Evolutionary conservation across 2,888 invertebrate genomes (phyloP).

Genomic region (Himalopsyche tibetana): DNA sequence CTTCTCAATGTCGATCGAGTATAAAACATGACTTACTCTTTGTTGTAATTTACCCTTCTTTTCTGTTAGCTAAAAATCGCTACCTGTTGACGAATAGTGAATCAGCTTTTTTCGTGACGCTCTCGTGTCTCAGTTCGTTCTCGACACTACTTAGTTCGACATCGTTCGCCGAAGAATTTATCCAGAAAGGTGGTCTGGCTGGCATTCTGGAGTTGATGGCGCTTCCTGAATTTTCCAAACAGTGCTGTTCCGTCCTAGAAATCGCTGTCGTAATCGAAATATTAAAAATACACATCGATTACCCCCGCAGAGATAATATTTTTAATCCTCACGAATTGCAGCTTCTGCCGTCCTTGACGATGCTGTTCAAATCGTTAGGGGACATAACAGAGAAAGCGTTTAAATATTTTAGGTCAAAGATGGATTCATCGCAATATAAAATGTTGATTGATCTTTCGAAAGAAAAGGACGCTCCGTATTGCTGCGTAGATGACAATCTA

Average conservation of each 20-base stretch:
- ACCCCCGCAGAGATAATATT: slow-evolving; percentile 39
- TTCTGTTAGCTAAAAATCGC: slow-evolving; percentile 76
- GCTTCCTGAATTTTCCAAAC: slow-evolving; percentile 77
- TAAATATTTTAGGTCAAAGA: slow-evolving; percentile 70
- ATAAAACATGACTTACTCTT: slow-evolving; percentile 79
- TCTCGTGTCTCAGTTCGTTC: slow-evolving; percentile 79
- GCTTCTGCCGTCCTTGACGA: slow-evolving; percentile 71
- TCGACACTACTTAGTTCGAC: slow-evolving; percentile 77
- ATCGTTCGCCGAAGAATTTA: slow-evolving; percentile 78
- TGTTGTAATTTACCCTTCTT: slow-evolving; percentile 79
- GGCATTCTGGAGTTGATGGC: slow-evolving; percentile 77
- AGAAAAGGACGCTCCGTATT: slow-evolving; percentile 66
- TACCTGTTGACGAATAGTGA: slow-evolving; percentile 74
- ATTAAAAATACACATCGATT: slow-evolving; percentile 73
- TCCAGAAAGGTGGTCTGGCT: slow-evolving; percentile 77
- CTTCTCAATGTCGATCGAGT: slow-evolving; percentile 76
- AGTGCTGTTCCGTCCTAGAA: slow-evolving; percentile 79
- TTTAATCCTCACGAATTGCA: slow-evolving; percentile 51
- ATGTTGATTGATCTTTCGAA: slow-evolving; percentile 70
- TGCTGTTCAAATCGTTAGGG: slow-evolving; percentile 72
- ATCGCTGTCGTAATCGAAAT: slow-evolving; percentile 79
- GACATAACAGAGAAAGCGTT: slow-evolving; percentile 72
- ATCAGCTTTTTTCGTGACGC: slow-evolving; percentile 77
- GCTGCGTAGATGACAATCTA: slow-evolving; percentile 31
- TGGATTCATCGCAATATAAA: slow-evolving; percentile 70